phyloP scores from a whole-genome alignment of 2,888 invertebrate species.

The Pyrrhosoma nymphula region DNA sequence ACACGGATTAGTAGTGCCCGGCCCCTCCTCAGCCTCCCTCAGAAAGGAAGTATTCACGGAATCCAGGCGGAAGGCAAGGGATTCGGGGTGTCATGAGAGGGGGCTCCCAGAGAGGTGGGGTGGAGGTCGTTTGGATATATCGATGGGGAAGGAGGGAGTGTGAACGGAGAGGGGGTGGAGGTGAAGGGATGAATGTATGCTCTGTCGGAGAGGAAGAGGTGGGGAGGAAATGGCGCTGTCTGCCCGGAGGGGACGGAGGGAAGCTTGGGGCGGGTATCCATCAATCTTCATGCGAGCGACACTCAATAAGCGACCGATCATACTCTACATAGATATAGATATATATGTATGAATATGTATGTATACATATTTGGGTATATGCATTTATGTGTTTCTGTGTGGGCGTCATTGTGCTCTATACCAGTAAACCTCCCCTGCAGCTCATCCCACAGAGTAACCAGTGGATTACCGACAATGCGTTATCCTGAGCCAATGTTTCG shows the following conservation, averaged over 20 bases:
- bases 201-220: background rate
- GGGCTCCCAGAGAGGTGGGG: background rate
- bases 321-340: background rate
- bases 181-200: background rate
- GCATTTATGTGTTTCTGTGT: background rate
- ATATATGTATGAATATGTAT: background rate
- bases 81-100: background rate
- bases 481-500: too few species aligned
- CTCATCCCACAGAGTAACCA: too few species aligned
- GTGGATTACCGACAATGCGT: too few species aligned
- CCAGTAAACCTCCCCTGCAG: too few species aligned
- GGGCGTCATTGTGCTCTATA: too few species aligned
- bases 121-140: background rate
- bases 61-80: background rate
- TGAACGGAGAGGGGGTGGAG: background rate
- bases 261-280: background rate
- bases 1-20: background rate
- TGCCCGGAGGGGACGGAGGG: background rate
- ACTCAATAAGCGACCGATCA: constrained; percentile 34
- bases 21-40: background rate
- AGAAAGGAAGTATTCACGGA: background rate
- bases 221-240: background rate
- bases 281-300: constrained; percentile 55
- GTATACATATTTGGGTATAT: background rate
- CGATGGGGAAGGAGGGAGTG: background rate